phyloP scores from a whole-genome alignment of 2,888 invertebrate genomes.

The Athrips mouffetella region DNA sequence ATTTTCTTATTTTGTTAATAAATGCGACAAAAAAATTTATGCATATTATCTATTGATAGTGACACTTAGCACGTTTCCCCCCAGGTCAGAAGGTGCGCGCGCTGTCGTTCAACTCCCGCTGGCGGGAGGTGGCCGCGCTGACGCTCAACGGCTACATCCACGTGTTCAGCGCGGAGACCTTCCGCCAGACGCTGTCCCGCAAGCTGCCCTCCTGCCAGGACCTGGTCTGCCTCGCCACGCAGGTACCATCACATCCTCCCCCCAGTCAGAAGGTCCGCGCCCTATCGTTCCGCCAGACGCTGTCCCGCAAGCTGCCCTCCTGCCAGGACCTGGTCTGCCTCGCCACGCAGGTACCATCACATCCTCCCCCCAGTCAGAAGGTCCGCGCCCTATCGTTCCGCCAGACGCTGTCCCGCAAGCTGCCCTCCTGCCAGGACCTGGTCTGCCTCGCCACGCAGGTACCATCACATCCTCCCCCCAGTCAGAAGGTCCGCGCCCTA shows the following conservation, averaged over 20 bases:
- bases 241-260: constrained; percentile 41
- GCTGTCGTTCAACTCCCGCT: constrained; percentile 90
- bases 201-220: constrained; percentile 94
- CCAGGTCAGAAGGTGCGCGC: constrained; percentile 87
- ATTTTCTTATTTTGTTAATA: too few species aligned
- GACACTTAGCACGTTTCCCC: background rate
- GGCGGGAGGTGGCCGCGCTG: constrained; percentile 92
- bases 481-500: constrained; percentile 95
- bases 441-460: background rate
- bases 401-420: background rate
- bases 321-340: constrained; percentile 96
- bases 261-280: too few species aligned
- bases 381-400: background rate
- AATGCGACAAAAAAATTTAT: too few species aligned
- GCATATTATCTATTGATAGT: too few species aligned
- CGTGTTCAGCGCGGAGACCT: constrained; percentile 93
- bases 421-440: background rate
- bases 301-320: constrained; percentile 91
- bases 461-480: constrained; percentile 86
- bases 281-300: constrained; percentile 91
- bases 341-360: constrained; percentile 77
- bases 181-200: constrained; percentile 90
- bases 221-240: constrained; percentile 93
- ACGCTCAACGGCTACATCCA: constrained; percentile 96
- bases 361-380: background rate